Conservation (phyloP, 2,797 vertebrate species). For the Amazonetta brasiliensis region DNA sequence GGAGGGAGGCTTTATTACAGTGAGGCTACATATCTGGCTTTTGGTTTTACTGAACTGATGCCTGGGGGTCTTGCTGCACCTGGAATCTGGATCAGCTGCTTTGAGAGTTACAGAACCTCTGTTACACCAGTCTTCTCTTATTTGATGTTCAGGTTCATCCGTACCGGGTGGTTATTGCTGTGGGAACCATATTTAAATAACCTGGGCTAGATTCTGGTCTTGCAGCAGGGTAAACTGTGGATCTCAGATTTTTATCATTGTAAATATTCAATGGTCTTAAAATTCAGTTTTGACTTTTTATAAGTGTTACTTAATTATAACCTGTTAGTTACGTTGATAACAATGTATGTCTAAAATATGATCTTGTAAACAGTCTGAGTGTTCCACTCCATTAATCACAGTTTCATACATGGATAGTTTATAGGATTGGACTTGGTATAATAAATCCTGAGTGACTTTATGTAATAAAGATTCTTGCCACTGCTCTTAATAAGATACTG, state of each 20-base stretch:
- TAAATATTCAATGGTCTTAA: background rate
- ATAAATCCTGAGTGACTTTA: background rate
- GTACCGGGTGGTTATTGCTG: background rate
- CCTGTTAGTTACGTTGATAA: background rate
- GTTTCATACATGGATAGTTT: background rate
- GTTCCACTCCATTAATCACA: background rate
- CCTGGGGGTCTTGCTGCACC: background rate
- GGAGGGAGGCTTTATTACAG: background rate
- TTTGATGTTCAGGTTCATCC: background rate
- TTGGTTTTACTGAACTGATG: background rate
- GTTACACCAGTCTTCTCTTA: background rate
- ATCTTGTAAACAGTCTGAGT: background rate
- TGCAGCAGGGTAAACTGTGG: background rate
- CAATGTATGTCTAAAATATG: background rate
- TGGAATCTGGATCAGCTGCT: background rate
- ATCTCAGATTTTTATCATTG: background rate
- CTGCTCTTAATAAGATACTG: background rate
- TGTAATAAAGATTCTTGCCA: background rate
- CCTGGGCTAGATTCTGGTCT: background rate
- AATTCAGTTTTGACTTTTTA: background rate
- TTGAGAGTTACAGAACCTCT: background rate
- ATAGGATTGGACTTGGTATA: background rate
- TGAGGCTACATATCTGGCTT: background rate
- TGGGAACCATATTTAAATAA: background rate
- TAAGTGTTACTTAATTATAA: background rate